Conservation (phyloP, 92 coral and sea anemone species). For the Desmophyllum pertusum region DNA sequence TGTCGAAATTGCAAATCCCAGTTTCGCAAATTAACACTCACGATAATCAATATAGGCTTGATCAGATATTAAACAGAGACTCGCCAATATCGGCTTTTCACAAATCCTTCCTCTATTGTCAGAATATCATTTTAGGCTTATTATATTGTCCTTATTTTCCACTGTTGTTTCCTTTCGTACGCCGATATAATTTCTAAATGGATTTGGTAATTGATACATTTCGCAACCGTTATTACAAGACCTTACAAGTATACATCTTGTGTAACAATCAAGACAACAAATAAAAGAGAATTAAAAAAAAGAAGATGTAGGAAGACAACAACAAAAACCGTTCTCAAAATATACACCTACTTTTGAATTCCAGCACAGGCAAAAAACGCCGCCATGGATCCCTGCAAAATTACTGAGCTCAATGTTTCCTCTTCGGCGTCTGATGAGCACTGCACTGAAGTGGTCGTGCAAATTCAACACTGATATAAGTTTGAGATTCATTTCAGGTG, state of each 20-base stretch:
- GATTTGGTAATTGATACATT: background rate
- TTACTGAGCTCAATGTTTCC: background rate
- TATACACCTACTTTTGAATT: slow-evolving; percentile 30
- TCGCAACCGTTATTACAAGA: background rate
- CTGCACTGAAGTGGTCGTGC: background rate
- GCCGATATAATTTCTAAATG: background rate
- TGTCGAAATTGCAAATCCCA: too few relatives aligned
- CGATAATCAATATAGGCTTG: too few relatives aligned
- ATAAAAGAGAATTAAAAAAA: background rate
- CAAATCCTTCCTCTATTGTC: background rate
- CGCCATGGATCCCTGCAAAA: background rate
- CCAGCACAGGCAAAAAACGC: slow-evolving; percentile 23
- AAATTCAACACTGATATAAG: background rate
- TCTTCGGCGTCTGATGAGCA: background rate
- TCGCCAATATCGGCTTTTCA: too few relatives aligned
- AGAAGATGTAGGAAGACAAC: background rate
- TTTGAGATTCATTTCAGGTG: background rate
- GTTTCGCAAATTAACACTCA: too few relatives aligned
- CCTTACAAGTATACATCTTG: too few relatives aligned
- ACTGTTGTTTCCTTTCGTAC: background rate
- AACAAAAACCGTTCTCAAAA: background rate
- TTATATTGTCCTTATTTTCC: background rate
- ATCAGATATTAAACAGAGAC: too few relatives aligned
- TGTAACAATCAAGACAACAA: background rate
- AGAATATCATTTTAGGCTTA: background rate